Base-by-base conservation (phyloP, 2,888 invertebrate genomes). In the Mesoligia furuncula region DNA sequence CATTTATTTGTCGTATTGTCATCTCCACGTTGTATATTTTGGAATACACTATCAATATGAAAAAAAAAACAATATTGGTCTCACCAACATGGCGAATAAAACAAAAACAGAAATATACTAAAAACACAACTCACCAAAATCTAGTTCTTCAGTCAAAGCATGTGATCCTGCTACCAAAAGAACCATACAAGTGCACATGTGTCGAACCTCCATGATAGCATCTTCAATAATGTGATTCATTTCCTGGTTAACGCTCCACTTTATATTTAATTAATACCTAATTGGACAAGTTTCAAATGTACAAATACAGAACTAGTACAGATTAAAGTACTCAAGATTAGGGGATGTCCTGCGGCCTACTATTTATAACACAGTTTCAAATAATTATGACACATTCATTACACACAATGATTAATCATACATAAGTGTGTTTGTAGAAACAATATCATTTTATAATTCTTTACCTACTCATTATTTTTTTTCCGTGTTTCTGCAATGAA, bases 141-240 rank as follows among this genome's bases (percentile, higher is more conserved):
- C 54, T 6, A 36, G 7, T 45, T 77, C 62, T 59, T 67, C 66
- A 20, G 45, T n/a, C 11, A 27, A 54, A 31, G 61, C 67, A 27
- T 67, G 45, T 20, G 83, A 36, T 39, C 59, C 70, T 36, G 67
- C 62, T 5, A 27, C 13, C 15, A 83, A 27, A 8, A 83, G 48
- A 7, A 77, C 13, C 24, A 77, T 27, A 73, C 39, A 77, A 77
- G 61, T 15, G 59, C n/a, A 85, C n/a, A 64, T 31, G 0, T 39
- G 36, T 48, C 11, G 31, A 59, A 73, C 61, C 80, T 73, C 73
- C 83, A 83, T 83, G 39, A 75, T 71, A n/a, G 45, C 36, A n/a
- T 66, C 31, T 70, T 45, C 45, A 70, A 31, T 69, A 71, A 73
- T 71, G 66, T 85, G 31, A 81, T 59, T 36, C 66, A 85, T 84